Base-by-base conservation (phyloP, 2,888 invertebrate genomes). In the Hipparchia sbordonii region DNA sequence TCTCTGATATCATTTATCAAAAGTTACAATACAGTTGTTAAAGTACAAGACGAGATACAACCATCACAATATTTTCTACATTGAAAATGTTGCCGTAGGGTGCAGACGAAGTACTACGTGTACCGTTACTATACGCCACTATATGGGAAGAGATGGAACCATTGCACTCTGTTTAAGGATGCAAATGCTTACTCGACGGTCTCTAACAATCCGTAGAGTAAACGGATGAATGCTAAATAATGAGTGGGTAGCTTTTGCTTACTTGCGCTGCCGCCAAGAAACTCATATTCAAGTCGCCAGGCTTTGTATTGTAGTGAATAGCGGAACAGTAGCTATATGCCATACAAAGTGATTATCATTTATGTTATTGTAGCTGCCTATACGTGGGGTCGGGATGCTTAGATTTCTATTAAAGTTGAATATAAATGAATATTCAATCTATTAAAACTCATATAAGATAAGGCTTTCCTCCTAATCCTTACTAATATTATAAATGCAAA, bases 31-130 rank as follows among this genome's bases (percentile, higher is more conserved):
- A 23, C 23, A 23, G 23, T 23, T 23, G 23, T 23, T 23, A 23
- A 23, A 23, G 23, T 39, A 9, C 46, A 62, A 62, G n/a, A 62
- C 13, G 6, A 62, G 46, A 6, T 60, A 39, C 12, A 60, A 60
- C 45, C 45, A 60, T 62, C 62, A 46, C 46, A 13, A 8, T 62
- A 8, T 13, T 10, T 45, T 8, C 12, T 39, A 60, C 59, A 9
- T 60, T 10, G 33, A 65, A 52, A 39, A 52, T 51, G 23, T 33
- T 33, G 65, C 65, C 65, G 33, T 33, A 52, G 65, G 65, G 33
- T 12, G 39, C 65, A 65, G 65, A 65, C 65, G 51, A n/a, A 6
- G 46, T 13, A 57, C 23, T 23, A 57, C 8, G 57, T 23, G 13
- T 56, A 23, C 23, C 57, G 0, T 13, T 9, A 3, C 13, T 23